These are phyloP conservation scores for Cylas formicarius DNA, from an alignment of 1,140 invertebrate species.

Conservation along the genomic window DNA sequence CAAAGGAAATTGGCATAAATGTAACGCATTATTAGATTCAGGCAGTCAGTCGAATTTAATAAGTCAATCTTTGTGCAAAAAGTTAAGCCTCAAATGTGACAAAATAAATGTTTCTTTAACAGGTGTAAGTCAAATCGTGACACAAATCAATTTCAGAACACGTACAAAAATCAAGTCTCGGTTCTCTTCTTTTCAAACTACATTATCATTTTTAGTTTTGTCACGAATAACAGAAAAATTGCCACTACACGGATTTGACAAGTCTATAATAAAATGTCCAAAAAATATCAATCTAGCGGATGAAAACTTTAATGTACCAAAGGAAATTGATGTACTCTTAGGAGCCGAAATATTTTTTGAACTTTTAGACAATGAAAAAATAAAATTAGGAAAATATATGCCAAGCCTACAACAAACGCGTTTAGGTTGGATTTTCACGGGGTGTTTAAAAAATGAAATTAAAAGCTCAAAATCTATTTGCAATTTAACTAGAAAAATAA, in stretches of 20 bases:
- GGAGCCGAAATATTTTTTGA: conserved; percentile 34
- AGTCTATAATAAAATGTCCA: conserved; percentile 5
- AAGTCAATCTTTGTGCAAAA: conserved; percentile 8
- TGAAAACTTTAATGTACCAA: conserved; percentile 25
- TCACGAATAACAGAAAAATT: conserved; percentile 4
- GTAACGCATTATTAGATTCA: conserved; percentile 13
- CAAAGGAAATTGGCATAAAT: background rate
- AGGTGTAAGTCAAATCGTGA: conserved; percentile 7
- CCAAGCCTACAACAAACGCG: conserved; percentile 32
- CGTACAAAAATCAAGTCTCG: background rate
- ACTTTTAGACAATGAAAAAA: conserved; percentile 27
- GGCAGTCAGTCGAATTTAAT: conserved; percentile 19
- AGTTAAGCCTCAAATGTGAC: conserved; percentile 9
- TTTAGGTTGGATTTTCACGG: conserved; percentile 31
- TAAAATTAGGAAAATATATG: conserved; percentile 21
- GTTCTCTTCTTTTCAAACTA: conserved; percentile 2
- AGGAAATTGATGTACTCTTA: conserved; percentile 31
- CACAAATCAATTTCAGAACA: background rate
- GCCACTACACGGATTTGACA: conserved; percentile 14
- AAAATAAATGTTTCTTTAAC: conserved; percentile 6
- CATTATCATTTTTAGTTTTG: conserved; percentile 6
- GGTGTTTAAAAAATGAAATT: conserved; percentile 1
- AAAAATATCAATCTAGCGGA: conserved; percentile 25
- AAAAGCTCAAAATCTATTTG: background rate
- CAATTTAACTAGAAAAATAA: background rate